A percentile compares a stretch with the other conserved stretches of the same genome.
Evolutionary conservation across 2,113 vertebrate species (phyloP).

Genomic region (Phaetusa simplex): DNA sequence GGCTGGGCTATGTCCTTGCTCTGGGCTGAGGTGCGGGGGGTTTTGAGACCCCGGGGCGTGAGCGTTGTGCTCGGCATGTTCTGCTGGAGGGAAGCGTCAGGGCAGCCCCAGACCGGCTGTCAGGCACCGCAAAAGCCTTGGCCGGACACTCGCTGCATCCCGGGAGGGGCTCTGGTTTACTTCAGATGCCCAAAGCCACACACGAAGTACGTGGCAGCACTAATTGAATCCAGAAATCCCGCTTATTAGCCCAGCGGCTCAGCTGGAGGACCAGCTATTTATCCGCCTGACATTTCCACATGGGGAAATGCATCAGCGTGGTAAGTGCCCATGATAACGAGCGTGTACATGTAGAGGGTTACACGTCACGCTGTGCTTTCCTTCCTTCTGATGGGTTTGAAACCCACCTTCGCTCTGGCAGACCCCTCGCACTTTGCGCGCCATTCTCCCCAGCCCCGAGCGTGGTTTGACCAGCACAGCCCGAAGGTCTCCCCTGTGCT

Average conservation of each 20-base stretch:
- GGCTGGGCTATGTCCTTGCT: background rate
- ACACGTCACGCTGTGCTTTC: background rate
- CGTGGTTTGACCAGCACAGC: background rate
- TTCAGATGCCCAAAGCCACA: background rate
- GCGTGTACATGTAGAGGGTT: rapidly evolving
- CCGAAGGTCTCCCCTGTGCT: background rate
- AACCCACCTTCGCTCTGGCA: background rate
- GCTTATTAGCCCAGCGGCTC: background rate
- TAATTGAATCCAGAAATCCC: background rate
- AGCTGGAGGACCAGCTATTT: background rate
- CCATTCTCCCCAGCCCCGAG: background rate
- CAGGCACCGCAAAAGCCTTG: rapidly evolving
- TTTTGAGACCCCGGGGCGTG: background rate
- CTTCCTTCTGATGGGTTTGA: background rate
- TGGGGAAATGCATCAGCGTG: background rate
- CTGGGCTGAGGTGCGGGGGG: background rate
- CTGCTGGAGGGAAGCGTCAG: background rate
- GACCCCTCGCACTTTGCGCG: background rate
- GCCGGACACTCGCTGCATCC: background rate
- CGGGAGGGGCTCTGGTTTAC: background rate
- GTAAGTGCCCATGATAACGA: background rate
- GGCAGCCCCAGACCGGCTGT: background rate
- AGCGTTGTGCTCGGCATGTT: rapidly evolving
- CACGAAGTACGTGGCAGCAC: background rate
- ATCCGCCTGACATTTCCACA: background rate